Evolutionary conservation across 2,113 vertebrate genomes (phyloP), one percentile per base, ranked within the genome.

Genomic region (Chionomys nivalis): DNA sequence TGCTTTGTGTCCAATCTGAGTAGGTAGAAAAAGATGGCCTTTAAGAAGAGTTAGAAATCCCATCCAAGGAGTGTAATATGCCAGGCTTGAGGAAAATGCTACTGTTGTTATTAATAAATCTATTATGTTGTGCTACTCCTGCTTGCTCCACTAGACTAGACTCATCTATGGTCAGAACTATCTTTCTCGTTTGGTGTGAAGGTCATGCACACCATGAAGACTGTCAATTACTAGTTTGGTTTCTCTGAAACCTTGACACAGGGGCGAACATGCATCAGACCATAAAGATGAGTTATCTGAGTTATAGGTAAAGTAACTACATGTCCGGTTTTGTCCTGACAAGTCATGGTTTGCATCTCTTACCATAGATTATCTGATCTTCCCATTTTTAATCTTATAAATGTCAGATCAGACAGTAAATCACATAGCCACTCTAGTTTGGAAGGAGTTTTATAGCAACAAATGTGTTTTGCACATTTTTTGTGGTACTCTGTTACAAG

Each of bases 401-500:
- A 13, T 90, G 66, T 93, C 68, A 87, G 5, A 94, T 89, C 91
- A 28, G 28, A 77, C 31, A 96, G 73, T 95, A 93, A 95, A 82
- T 95, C 81, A 82, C 63, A 39, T 83, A 44, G 33, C 93, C 77
- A 91, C 65, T 94, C 33, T 78, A 95, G 47, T 92, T 97, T 94
- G 90, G 90, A 44, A 47, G 55, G 49, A 89, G 72, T 66, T 70
- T 7, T 86, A 94, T 92, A 92, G 47, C 68, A 88, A 63, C 72
- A 19, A 90, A 94, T 82, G 49, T 75, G 87, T 94, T 94, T 92
- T 93, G 33, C 77, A 21, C 65, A 95, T 55, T 89, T 61, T 95
- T 76, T 52, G 70, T 12, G 65, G 7, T n/a, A 21, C 26, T 76
- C 9, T 97, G 58, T 92, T 83, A 55, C 44, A 85, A 91, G 55